Base-by-base conservation (phyloP, 2,113 vertebrate species). In the Neotragus pygmaeus region DNA sequence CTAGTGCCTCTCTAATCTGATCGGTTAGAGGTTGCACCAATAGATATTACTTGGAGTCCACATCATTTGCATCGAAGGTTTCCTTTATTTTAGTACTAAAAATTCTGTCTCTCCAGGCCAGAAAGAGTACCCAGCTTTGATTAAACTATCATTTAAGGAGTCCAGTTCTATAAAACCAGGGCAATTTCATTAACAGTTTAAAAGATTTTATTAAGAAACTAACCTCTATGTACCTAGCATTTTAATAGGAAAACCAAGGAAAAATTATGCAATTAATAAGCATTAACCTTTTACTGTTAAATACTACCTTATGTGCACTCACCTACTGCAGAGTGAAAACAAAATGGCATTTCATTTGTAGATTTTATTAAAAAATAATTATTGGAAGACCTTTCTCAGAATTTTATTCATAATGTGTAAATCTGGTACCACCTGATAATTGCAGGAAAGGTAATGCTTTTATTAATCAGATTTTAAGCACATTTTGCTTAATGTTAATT, bases 401-500 rank as follows among this genome's bases (percentile, higher is more conserved):
- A 7, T 91, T 82, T 57, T 90, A 92, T 92, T 92, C 39, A 64
- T 80, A 66, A 86, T 89, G 39, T 17, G 15, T 87, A 47, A 89
- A 58, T 84, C 57, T 88, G 33, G 51, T 55, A 70, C 17, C 58
- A 53, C 25, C 14, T 43, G 33, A 53, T 91, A 81, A 88, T 49
- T 94, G 27, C 14, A 88, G 66, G 21, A 47, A 88, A 43, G 36
- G 7, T 70, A 62, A 66, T 90, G 30, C 9, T 91, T 62, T 33
- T 70, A 1, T 90, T 97, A 51, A 93, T 92, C 64, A 92, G 33
- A 82, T 1, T 62, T 70, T 21, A 57, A 81, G 30, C 13, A 4
- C 83, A 19, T 87, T 97, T 97, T 83, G 6, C 36, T 92, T 64
- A 47, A 47, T 30, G 3, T 80, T 92, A 96, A 62, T 94, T 95